Conservation (phyloP, 2,113 vertebrate genomes). For the Ariopsis seemanni region DNA sequence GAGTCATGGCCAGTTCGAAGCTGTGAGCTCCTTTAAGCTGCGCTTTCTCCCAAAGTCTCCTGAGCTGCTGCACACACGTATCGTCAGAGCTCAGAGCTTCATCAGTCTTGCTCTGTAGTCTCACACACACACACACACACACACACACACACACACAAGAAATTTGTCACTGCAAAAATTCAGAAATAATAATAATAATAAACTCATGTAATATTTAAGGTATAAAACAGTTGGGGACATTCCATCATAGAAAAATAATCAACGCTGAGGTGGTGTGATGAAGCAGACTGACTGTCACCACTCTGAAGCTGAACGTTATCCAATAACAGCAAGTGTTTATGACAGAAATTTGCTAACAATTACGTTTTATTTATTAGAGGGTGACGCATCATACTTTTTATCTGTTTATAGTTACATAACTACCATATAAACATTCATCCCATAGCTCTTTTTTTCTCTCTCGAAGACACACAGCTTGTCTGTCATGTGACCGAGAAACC, state of each 20-base stretch:
- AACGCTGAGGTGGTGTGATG: background rate
- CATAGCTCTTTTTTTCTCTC: background rate
- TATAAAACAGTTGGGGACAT: background rate
- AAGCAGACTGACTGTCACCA: background rate
- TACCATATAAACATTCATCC: background rate
- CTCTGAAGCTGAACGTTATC: background rate
- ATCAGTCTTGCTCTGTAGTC: slow-evolving; percentile 77
- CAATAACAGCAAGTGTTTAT: background rate
- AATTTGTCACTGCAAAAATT: background rate
- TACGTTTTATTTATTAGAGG: background rate
- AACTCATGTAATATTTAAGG: background rate
- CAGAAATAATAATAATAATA: no score
- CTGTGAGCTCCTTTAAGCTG: slow-evolving; percentile 81
- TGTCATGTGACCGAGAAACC: background rate
- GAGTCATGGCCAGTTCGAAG: slow-evolving; percentile 86
- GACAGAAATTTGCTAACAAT: background rate
- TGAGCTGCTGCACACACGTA: slow-evolving; percentile 77
- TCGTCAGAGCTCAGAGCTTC: slow-evolving; percentile 79
- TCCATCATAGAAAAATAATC: background rate
- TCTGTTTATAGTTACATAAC: background rate
- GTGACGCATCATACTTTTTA: background rate
- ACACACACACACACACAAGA: slow-evolving; percentile 28
- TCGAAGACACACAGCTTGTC: background rate
- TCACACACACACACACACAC: slow-evolving; percentile 24
- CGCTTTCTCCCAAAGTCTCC: slow-evolving; percentile 84